These are phyloP conservation scores for Mactra quadrangularis DNA, from an alignment of 1,140 invertebrate genomes.

Conservation along the genomic window DNA sequence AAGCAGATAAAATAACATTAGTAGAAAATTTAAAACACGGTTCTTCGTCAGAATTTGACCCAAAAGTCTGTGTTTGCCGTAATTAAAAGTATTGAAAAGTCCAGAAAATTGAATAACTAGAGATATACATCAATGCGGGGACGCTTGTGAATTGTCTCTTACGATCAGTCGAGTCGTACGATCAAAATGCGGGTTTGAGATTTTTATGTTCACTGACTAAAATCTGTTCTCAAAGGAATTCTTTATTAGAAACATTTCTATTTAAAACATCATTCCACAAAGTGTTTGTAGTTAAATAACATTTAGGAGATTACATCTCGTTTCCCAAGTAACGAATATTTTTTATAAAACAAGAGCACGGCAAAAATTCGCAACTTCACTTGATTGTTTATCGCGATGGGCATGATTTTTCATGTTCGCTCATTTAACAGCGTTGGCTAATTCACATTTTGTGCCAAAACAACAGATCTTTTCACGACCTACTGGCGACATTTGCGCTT, in stretches of 20 bases:
- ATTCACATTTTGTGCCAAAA: constrained; percentile 50
- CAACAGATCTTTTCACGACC: constrained; percentile 58
- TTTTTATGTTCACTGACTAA: too few species aligned
- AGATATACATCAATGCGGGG: constrained; percentile 21
- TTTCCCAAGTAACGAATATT: background rate
- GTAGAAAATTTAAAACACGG: constrained; percentile 55
- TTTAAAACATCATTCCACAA: too few species aligned
- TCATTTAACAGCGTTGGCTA: constrained; percentile 44
- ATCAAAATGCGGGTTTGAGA: too few species aligned
- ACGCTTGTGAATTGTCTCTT: background rate
- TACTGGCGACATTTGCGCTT: constrained; percentile 28
- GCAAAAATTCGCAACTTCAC: constrained; percentile 2
- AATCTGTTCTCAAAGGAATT: too few species aligned
- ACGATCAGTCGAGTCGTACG: too few species aligned
- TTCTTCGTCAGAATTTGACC: constrained; percentile 47
- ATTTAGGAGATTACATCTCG: too few species aligned
- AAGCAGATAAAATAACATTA: constrained; percentile 42
- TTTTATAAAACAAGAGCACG: constrained; percentile 10
- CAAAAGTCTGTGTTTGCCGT: background rate
- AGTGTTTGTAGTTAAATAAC: too few species aligned
- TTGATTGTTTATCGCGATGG: constrained; percentile 25
- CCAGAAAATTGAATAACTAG: constrained; percentile 28
- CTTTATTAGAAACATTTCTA: too few species aligned
- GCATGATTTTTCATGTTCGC: constrained; percentile 40
- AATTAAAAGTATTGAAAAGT: constrained; percentile 40